Conservation (phyloP, 2,113 vertebrate species). For the Copsychus sechellarum region DNA sequence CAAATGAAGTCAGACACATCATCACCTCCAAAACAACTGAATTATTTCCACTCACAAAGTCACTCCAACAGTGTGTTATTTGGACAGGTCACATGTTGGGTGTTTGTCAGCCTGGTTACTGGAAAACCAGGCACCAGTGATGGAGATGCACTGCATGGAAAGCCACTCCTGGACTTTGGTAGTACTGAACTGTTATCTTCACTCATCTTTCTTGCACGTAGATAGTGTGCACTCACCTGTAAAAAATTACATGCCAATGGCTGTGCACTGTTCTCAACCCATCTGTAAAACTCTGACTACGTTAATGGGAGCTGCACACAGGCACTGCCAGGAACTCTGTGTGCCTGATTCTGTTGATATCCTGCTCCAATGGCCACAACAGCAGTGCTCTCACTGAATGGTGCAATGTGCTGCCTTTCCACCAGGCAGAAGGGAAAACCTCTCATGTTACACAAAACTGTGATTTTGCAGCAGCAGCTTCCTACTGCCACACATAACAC, state of each 20-base stretch:
- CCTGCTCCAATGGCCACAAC: not conserved
- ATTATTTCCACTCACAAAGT: not conserved
- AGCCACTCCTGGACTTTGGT: not conserved
- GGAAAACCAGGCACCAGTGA: not conserved
- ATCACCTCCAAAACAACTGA: not conserved
- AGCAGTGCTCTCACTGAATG: not conserved
- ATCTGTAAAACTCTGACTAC: not conserved
- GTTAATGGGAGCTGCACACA: not conserved
- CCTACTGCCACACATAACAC: not conserved
- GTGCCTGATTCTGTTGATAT: not conserved
- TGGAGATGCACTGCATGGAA: not conserved
- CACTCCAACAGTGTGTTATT: not conserved
- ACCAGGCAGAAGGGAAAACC: not conserved
- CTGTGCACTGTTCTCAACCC: not conserved
- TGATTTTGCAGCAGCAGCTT: not conserved
- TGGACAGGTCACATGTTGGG: fast-evolving
- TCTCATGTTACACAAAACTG: not conserved
- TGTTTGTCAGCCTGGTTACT: slow-evolving; percentile 1
- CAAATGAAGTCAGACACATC: not conserved
- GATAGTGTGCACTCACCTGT: not conserved
- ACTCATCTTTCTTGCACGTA: not conserved
- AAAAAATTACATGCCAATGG: slow-evolving; percentile 41
- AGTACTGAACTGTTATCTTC: not conserved
- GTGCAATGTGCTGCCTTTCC: not conserved
- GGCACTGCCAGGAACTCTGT: not conserved